Evolutionary conservation across 2,888 invertebrate species (phyloP).

Genomic region (Portevinia maculata): DNA sequence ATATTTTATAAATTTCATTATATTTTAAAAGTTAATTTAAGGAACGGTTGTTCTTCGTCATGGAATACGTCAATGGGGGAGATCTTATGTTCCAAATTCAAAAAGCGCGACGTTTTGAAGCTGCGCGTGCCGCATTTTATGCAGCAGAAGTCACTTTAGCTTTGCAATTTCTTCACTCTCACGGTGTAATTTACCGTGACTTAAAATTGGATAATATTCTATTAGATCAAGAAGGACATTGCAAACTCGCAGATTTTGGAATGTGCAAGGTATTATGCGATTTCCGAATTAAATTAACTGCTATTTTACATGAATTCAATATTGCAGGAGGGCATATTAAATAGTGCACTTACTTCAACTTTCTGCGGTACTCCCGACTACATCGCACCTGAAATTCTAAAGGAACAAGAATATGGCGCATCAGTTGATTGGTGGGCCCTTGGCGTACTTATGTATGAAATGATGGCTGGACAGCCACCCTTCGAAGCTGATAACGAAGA

Average conservation of each 20-base stretch:
- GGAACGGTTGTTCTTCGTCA: conserved; percentile 98
- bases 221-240: conserved; percentile 97
- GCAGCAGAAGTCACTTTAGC: conserved; percentile 99
- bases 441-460: conserved; percentile 99
- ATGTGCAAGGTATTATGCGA: conserved; percentile 98
- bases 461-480: conserved; percentile 99
- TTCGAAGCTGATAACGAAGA: conserved; percentile 99
- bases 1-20: background rate
- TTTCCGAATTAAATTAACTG: background rate
- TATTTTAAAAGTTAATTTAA: conserved; percentile 77
- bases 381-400: conserved; percentile 98
- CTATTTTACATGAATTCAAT: background rate
- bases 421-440: conserved; percentile 98
- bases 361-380: conserved; percentile 99
- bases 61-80: conserved; percentile 99
- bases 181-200: conserved; percentile 99
- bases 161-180: conserved; percentile 96
- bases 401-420: conserved; percentile 95
- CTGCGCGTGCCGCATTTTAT: conserved; percentile 95
- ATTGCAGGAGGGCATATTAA: conserved; percentile 83
- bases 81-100: conserved; percentile 99
- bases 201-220: conserved; percentile 99
- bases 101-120: conserved; percentile 98
- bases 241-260: conserved; percentile 97
- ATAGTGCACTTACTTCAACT: conserved; percentile 95